Evolutionary conservation across 2,797 vertebrate species (phyloP).

Genomic region (Tokudaia tokunoshimensis): DNA sequence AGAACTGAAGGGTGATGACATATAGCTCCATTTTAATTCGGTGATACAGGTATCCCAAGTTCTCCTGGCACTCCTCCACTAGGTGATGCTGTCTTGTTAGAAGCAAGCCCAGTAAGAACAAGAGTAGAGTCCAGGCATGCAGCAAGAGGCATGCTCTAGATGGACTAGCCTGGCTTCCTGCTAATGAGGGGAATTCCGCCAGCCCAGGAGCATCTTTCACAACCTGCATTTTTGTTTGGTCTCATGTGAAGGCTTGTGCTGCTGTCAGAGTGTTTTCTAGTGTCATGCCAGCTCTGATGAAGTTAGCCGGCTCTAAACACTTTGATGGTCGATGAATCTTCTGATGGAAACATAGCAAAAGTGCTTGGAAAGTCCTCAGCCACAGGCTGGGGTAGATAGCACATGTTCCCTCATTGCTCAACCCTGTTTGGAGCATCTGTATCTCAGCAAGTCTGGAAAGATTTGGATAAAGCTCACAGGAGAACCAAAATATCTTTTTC

Average conservation of each 20-base stretch:
- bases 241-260: slow-evolving; percentile 83
- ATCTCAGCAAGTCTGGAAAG: slow-evolving; percentile 64
- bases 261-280: slow-evolving; percentile 84
- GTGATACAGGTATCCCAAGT: background rate
- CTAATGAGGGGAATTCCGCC: slow-evolving; percentile 94
- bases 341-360: slow-evolving; percentile 75
- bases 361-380: slow-evolving; percentile 76
- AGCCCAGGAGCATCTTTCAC: slow-evolving; percentile 86
- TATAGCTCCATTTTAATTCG: background rate
- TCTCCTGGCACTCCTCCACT: background rate
- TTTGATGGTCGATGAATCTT: slow-evolving; percentile 80
- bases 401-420: slow-evolving; percentile 75
- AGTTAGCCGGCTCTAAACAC: slow-evolving; percentile 72
- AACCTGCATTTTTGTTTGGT: slow-evolving; percentile 70
- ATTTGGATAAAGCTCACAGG: slow-evolving; percentile 40
- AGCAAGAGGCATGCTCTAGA: background rate
- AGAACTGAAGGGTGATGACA: background rate
- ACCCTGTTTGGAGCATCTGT: background rate
- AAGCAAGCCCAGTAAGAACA: background rate
- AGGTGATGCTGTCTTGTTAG: background rate
- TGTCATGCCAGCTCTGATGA: slow-evolving; percentile 82
- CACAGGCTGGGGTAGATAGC: slow-evolving; percentile 73
- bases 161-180: slow-evolving; percentile 75
- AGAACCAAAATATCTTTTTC: background rate
- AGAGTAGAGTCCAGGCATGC: background rate